Percentiles rank a stretch among this genome's conserved stretches.
phyloP scores from a whole-genome alignment of 2,797 vertebrate genomes.

The Sebastes taczanowskii region DNA sequence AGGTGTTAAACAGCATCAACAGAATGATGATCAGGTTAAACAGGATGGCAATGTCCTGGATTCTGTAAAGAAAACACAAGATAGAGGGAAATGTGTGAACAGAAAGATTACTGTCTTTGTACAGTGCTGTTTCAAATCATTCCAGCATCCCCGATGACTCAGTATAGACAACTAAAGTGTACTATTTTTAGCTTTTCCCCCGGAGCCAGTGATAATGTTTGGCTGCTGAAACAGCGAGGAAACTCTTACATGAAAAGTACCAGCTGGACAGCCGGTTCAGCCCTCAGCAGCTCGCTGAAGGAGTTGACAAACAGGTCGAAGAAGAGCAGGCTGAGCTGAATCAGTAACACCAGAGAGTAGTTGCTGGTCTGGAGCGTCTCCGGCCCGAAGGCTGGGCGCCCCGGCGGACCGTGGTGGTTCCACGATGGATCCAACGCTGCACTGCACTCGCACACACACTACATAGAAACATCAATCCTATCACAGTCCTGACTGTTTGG shows the following conservation, averaged over 20 bases:
- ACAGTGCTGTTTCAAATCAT: neutral
- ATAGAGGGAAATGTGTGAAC: neutral
- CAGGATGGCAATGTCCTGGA: slow-evolving; percentile 91
- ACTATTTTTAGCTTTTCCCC: slow-evolving; percentile 4
- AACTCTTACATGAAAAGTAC: slow-evolving; percentile 90
- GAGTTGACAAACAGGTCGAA: slow-evolving; percentile 94
- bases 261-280: slow-evolving; percentile 87
- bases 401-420: slow-evolving; percentile 67
- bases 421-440: slow-evolving; percentile 80
- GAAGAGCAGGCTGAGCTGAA: slow-evolving; percentile 90
- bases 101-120: neutral
- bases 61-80: slow-evolving; percentile 62
- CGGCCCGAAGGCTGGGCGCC: slow-evolving; percentile 70
- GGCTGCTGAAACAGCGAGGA: neutral
- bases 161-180: neutral
- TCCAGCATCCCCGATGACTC: neutral
- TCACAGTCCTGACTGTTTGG: neutral
- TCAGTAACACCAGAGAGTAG: slow-evolving; percentile 91
- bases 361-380: slow-evolving; percentile 90
- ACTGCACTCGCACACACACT: slow-evolving; percentile 39
- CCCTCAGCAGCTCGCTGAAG: slow-evolving; percentile 91
- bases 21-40: slow-evolving; percentile 95
- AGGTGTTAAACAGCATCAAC: slow-evolving; percentile 97
- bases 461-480: slow-evolving; percentile 62
- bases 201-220: neutral